A percentile compares a stretch with the other conserved stretches of the same genome.
phyloP scores from a whole-genome alignment of 1,140 invertebrate species.

The Heliconius melpomene region DNA sequence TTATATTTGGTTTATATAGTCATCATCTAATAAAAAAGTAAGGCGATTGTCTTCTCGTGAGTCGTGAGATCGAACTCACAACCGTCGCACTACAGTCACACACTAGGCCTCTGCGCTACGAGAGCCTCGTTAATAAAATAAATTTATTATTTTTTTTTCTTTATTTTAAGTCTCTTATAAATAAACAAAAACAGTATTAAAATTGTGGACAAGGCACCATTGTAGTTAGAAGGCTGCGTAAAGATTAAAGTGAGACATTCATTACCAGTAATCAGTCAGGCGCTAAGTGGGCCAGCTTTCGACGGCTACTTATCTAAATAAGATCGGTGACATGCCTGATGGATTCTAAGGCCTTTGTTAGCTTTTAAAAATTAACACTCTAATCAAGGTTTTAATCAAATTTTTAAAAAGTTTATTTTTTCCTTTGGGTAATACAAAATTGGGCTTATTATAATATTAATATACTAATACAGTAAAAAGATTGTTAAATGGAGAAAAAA shows the following conservation, averaged over 20 bases:
- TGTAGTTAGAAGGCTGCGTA: conserved; percentile 27
- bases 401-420: background rate
- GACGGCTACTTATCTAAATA: conserved; percentile 75
- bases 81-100: too few species aligned
- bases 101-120: too few species aligned
- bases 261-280: conserved; percentile 75
- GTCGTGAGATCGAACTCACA: too few species aligned
- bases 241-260: conserved; percentile 66
- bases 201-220: background rate
- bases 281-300: conserved; percentile 65
- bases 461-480: too few species aligned
- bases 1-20: too few species aligned
- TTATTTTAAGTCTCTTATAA: background rate
- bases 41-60: too few species aligned
- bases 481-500: background rate
- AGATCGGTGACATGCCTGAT: conserved; percentile 72
- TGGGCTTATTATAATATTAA: background rate
- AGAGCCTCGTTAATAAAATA: too few species aligned
- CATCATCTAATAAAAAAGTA: too few species aligned
- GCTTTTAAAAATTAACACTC: conserved; percentile 36
- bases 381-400: background rate
- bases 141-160: too few species aligned
- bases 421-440: background rate
- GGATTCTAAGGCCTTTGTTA: conserved; percentile 66
- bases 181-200: conserved; percentile 2